Base-by-base conservation (phyloP, 2,888 invertebrate species). In the Lottia gigantea region DNA sequence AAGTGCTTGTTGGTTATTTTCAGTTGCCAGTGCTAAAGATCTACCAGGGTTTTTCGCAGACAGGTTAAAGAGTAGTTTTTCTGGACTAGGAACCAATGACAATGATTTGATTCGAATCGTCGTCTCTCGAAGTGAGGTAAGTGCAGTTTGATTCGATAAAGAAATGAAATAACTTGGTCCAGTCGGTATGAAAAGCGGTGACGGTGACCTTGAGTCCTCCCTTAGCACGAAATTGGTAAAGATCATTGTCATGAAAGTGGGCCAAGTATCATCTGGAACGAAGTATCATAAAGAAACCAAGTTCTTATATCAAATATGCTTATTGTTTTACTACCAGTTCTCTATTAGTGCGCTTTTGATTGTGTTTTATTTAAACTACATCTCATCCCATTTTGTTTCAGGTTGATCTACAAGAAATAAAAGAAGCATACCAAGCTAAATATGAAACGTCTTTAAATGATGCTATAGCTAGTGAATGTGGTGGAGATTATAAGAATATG, bases 331-430 rank as follows among this genome's bases (percentile, higher is more conserved):
- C 6, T 6, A 31, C 6, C 31, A 31, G 31, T 31, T 31, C 31
- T 31, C n/a, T n/a, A n/a, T n/a, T n/a, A n/a, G n/a, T n/a, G n/a
- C n/a, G n/a, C n/a, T n/a, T n/a, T n/a, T n/a, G n/a, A 31, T 31
- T 2, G 6, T 31, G 55, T 19, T n/a, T 55, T 11, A 6, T 19
- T 55, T n/a, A 55, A 55, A 15, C 15, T n/a, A 8, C n/a, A 55
- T 11, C 8, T 55, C 12, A 12, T 16, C 26, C 45, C 2, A 64
- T 61, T 55, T 12, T 62, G 49, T 78, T 83, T 23, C 81, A 89
- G 89, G 78, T 87, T 63, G 89, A 89, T 75, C 80, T 89, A 63
- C 78, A 78, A 49, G 85, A 87, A 68, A 86, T 89, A 67, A 83
- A 86, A 62, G 84, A 85, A 16, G 74, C 74, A 49, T 89, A 86